Evolutionary conservation across 1,140 invertebrate genomes (phyloP), one percentile per base, ranked within the genome.

Genomic region (Zophobas atratus): DNA sequence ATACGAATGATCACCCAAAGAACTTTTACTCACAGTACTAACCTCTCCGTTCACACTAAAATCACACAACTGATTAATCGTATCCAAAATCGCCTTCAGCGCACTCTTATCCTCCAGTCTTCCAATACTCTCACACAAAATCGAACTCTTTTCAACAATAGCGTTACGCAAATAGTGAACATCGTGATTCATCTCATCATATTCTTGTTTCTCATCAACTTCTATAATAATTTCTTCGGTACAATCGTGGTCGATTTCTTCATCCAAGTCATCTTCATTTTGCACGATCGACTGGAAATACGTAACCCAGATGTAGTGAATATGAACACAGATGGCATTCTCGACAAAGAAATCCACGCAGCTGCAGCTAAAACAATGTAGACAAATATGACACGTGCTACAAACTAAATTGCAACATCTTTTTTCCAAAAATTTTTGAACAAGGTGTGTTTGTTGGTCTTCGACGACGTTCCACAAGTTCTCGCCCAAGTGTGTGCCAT

Each of bases 351-450:
- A 67, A 43, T 67, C 60, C 0, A 67, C 60, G 20, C 60, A 67
- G 33, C 33, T 67, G 20, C 60, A 67, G 33, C 60, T 67, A 5
- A 67, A 67, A 6, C 60, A 67, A 5, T 67, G 60, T 2, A 67
- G 5, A 36, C 60, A 67, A 43, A 67, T 67, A 20, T n/a, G 38
- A 36, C 60, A 67, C 41, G 20, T 41, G 1, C 38, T 43, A 32
- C 60, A 67, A n/a, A 43, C 43, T 43, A 67, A 43, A 8, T 67
- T 67, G 60, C 60, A 67, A 32, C 60, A 67, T 8, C 43, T 67
- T 39, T 43, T 67, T 0, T 67, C 38, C 39, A 67, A 67, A 32
- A 43, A 67, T 32, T 67, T 67, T 20, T 67, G 60, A 32, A 67
- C 60, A n/a, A 67, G 20, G n/a, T 67, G 60, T 32, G 60, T n/a